Base-by-base conservation (phyloP, 2,888 invertebrate genomes). In the Resseliella maxima region DNA sequence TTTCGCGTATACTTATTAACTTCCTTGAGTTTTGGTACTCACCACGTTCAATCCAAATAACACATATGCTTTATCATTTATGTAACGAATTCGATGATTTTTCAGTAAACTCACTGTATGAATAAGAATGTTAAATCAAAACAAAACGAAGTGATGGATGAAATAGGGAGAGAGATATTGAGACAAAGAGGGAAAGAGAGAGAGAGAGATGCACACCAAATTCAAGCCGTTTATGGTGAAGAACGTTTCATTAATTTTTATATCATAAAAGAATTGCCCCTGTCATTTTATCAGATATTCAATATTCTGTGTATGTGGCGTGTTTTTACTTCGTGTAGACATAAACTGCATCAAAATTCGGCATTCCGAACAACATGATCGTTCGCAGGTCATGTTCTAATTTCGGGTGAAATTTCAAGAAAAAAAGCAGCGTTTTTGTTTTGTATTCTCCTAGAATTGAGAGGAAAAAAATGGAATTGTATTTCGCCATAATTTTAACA, bases 241-340 rank as follows among this genome's bases (percentile, higher is more conserved):
- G 72, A 72, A 72, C 72, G 72, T 72, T 72, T 72, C 72, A 72
- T 72, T 72, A 72, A 72, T 72, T 72, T 72, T 72, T 31, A 72
- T 72, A 72, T 72, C 72, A 72, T 72, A 72, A 72, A 72, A 72
- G 72, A 72, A 72, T 72, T 72, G 72, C 31, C 72, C 72, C 72
- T 72, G 72, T 72, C 72, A 24, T 59, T 59, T 50, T 50, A 50
- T 50, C 50, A 50, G 50, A 50, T 50, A 50, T 50, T 59, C 59
- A 59, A 59, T 59, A 59, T 59, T 59, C 59, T 24, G 59, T 59
- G 2, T 50, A 21, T 12, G 59, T 72, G 21, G 10, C 2, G 35
- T 5, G 10, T 27, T 31, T 12, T 15, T 31, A 5, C 35, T 15
- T 72, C 31, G 35, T 31, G 8, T 72, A 31, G 31, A 35, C 31